Conservation (phyloP, 2,797 vertebrate genomes). For the Sebastes wilsoni region DNA sequence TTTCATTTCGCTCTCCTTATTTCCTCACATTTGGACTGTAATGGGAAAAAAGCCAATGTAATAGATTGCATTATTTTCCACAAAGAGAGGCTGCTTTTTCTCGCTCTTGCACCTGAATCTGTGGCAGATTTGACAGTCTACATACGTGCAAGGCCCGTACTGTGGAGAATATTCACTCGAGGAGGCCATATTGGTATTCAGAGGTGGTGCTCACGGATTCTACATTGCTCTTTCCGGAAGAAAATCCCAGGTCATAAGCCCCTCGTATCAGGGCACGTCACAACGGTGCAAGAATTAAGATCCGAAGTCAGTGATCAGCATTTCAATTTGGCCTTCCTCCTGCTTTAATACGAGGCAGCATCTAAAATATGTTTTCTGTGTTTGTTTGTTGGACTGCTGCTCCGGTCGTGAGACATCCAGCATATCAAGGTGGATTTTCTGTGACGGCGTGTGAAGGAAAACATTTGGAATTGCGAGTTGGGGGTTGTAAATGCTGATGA, state of each 20-base stretch:
- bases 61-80: not conserved
- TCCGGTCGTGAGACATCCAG: slow-evolving; percentile 5
- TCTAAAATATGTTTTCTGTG: not conserved
- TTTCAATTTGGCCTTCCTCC: slow-evolving; percentile 30
- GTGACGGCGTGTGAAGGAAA: slow-evolving; percentile 52
- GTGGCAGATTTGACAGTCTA: slow-evolving; percentile 19
- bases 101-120: not conserved
- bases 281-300: slow-evolving; percentile 33
- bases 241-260: slow-evolving; percentile 61
- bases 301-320: slow-evolving; percentile 46
- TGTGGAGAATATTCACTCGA: slow-evolving; percentile 23
- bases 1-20: slow-evolving; percentile 11
- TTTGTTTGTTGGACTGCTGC: slow-evolving; percentile 6
- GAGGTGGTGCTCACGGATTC: slow-evolving; percentile 41
- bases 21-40: slow-evolving; percentile 7
- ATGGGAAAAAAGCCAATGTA: not conserved
- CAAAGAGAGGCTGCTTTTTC: not conserved
- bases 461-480: slow-evolving; percentile 58
- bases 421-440: slow-evolving; percentile 40
- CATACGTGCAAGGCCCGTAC: not conserved
- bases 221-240: slow-evolving; percentile 26
- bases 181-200: slow-evolving; percentile 55
- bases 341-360: not conserved
- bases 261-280: slow-evolving; percentile 40
- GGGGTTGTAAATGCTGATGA: slow-evolving; percentile 71